These are phyloP conservation scores for Chrysomela aeneicollis DNA, from an alignment of 2,888 invertebrate genomes.

Conservation along the genomic window DNA sequence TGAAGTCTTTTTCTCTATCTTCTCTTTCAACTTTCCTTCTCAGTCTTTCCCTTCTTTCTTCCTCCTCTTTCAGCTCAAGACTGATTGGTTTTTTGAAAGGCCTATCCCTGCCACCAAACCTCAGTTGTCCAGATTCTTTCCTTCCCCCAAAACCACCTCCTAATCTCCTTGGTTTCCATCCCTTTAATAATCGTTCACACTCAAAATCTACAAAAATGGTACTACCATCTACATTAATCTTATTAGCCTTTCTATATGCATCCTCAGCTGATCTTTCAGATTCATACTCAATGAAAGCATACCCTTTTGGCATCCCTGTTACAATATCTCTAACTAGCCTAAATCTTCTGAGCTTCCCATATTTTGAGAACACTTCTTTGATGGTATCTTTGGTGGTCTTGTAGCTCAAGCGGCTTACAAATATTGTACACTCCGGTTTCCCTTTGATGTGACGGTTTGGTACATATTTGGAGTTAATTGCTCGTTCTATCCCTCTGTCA, in stretches of 20 bases:
- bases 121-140: slow-evolving; percentile 85
- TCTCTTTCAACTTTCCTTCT: slow-evolving; percentile 28
- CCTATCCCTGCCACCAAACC: slow-evolving; percentile 84
- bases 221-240: slow-evolving; percentile 70
- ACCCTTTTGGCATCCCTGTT: slow-evolving; percentile 79
- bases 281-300: slow-evolving; percentile 86
- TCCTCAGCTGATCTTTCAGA: slow-evolving; percentile 67
- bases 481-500: slow-evolving; percentile 78
- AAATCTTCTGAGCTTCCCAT: slow-evolving; percentile 71
- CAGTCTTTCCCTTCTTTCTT: slow-evolving; percentile 35
- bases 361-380: slow-evolving; percentile 67
- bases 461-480: slow-evolving; percentile 71
- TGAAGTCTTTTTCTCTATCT: slow-evolving; percentile 30
- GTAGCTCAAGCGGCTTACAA: slow-evolving; percentile 76
- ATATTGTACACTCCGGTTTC: slow-evolving; percentile 75
- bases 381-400: slow-evolving; percentile 71
- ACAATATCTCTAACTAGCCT: slow-evolving; percentile 80
- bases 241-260: slow-evolving; percentile 70
- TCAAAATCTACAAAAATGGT: slow-evolving; percentile 81
- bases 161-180: slow-evolving; percentile 85
- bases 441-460: slow-evolving; percentile 74
- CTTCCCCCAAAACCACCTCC: slow-evolving; percentile 90
- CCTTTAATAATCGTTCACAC: slow-evolving; percentile 72
- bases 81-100: slow-evolving; percentile 76
- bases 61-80: slow-evolving; percentile 54